These are phyloP conservation scores for Pseudachorutes palmiensis DNA, from an alignment of 1,140 invertebrate genomes.

Conservation along the genomic window DNA sequence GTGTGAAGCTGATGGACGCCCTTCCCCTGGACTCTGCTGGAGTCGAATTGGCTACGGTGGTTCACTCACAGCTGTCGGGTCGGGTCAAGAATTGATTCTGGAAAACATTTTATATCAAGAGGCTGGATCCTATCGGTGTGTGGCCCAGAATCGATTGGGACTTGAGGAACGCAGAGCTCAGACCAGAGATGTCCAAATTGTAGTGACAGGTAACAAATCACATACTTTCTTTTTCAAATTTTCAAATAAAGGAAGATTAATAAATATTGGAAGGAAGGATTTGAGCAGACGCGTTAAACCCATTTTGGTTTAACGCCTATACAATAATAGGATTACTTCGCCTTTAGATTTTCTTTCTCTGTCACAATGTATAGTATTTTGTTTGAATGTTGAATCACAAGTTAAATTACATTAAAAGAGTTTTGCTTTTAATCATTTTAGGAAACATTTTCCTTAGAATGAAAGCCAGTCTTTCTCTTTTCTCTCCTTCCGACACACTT, in stretches of 20 bases:
- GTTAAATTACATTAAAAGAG: too few relatives aligned
- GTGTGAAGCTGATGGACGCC: constrained; percentile 59
- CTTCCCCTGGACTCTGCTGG: constrained; percentile 37
- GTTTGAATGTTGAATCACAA: too few relatives aligned
- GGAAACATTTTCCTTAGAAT: too few relatives aligned
- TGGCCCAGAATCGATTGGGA: constrained; percentile 41
- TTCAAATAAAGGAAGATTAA: too few relatives aligned
- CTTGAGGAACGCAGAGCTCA: constrained; percentile 42
- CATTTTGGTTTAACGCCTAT: too few relatives aligned
- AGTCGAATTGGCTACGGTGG: constrained; percentile 39
- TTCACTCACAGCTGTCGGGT: constrained; percentile 52
- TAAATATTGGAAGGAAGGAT: too few relatives aligned
- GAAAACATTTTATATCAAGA: constrained; percentile 67
- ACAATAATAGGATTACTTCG: too few relatives aligned
- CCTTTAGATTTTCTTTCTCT: too few relatives aligned
- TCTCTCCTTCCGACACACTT: not conserved
- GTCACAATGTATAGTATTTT: too few relatives aligned
- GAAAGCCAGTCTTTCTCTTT: not conserved
- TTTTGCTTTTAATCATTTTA: too few relatives aligned
- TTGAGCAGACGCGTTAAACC: too few relatives aligned
- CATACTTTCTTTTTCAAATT: constrained; percentile 11
- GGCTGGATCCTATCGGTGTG: constrained; percentile 64
- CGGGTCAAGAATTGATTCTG: constrained; percentile 52
- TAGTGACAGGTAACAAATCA: constrained; percentile 47
- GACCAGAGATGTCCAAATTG: constrained; percentile 49